Conservation (phyloP, 1,140 invertebrate genomes). For the Homarus americanus region DNA sequence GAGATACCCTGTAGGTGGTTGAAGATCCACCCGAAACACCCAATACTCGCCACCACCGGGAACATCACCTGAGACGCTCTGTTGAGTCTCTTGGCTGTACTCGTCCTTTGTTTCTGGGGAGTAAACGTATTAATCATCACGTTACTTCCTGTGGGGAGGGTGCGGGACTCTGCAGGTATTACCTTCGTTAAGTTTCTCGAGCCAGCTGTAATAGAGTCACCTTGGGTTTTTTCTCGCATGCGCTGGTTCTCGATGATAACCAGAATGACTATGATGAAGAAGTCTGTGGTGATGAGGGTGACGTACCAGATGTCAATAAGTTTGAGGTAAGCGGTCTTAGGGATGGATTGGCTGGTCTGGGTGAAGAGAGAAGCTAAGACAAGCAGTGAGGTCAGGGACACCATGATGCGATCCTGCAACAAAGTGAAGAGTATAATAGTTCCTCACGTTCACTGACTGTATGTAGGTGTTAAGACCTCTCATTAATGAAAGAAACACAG, state of each 20-base stretch:
- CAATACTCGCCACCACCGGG: background rate
- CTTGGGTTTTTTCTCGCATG: background rate
- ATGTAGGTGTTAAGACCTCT: no score
- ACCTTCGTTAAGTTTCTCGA: background rate
- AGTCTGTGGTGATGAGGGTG: constrained; percentile 52
- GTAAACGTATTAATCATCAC: background rate
- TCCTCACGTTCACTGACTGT: no score
- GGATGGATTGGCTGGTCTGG: constrained; percentile 58
- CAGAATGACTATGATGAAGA: constrained; percentile 55
- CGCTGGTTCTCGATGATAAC: constrained; percentile 47
- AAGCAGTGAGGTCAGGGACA: constrained; percentile 66
- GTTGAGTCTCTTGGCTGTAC: background rate
- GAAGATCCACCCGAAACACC: background rate
- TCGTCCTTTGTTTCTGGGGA: background rate
- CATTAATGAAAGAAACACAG: no score
- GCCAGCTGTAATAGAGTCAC: background rate
- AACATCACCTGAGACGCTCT: background rate
- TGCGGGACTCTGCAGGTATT: background rate
- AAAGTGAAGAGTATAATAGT: background rate
- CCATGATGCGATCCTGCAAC: constrained; percentile 65
- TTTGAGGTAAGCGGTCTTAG: constrained; percentile 71
- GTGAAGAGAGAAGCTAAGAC: constrained; percentile 64
- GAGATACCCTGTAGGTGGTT: background rate
- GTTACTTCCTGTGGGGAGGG: background rate
- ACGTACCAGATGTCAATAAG: constrained; percentile 70